Conservation (phyloP, 1,140 invertebrate species). For the Solen grandis region DNA sequence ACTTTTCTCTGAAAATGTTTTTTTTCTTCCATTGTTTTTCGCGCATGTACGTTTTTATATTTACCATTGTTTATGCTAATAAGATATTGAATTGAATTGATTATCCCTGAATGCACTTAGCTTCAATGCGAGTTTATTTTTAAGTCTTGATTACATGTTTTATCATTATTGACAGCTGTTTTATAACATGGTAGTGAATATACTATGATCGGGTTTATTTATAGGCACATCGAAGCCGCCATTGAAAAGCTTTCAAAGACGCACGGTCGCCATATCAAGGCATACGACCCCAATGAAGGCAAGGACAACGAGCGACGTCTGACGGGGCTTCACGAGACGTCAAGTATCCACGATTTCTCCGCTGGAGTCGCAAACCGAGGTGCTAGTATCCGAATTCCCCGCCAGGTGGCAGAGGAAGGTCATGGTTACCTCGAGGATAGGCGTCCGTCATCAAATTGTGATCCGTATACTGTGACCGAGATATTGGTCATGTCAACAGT, state of each 20-base stretch:
- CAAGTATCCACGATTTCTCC: conserved; percentile 79
- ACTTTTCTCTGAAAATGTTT: too few relatives aligned
- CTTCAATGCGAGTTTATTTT: too few relatives aligned
- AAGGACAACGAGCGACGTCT: conserved; percentile 82
- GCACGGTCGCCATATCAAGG: conserved; percentile 93
- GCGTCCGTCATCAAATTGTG: conserved; percentile 96
- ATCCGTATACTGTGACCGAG: conserved; percentile 88
- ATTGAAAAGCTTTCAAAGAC: conserved; percentile 91
- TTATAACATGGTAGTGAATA: too few relatives aligned
- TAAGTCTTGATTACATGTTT: too few relatives aligned
- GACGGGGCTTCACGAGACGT: conserved; percentile 82
- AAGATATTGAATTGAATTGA: too few relatives aligned
- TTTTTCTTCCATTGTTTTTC: too few relatives aligned
- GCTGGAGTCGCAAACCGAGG: conserved; percentile 83
- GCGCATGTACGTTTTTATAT: too few relatives aligned
- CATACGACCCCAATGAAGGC: conserved; percentile 89
- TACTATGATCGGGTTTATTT: too few relatives aligned
- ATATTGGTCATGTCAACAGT: conserved; percentile 75
- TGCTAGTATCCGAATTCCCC: conserved; percentile 83
- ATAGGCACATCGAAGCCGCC: conserved; percentile 81
- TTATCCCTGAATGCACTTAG: too few relatives aligned
- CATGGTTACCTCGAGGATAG: conserved; percentile 97
- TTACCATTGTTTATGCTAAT: too few relatives aligned
- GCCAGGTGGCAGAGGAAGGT: conserved; percentile 89
- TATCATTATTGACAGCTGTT: too few relatives aligned